These are phyloP conservation scores for Melanaphis sacchari DNA, from an alignment of 1,140 invertebrate species.

Conservation along the genomic window DNA sequence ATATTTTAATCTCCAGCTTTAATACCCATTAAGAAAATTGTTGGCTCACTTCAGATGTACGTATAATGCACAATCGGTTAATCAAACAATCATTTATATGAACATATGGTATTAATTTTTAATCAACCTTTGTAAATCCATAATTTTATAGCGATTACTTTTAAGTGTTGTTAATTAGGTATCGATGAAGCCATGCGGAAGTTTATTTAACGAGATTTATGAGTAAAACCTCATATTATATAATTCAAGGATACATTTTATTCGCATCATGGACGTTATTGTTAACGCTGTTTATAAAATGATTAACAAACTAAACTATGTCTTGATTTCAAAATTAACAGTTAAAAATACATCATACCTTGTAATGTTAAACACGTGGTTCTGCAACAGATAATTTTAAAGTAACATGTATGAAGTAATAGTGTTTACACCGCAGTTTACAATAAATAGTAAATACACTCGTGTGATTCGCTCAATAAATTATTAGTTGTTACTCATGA, in stretches of 20 bases:
- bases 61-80: background rate
- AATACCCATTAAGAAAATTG: too few relatives aligned
- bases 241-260: constrained; percentile 8
- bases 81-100: background rate
- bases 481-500: background rate
- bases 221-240: background rate
- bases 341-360: background rate
- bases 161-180: background rate
- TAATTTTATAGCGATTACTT: background rate
- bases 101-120: background rate
- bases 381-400: background rate
- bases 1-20: background rate
- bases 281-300: background rate
- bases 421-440: background rate
- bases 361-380: background rate
- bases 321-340: constrained; percentile 13
- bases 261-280: constrained; percentile 13
- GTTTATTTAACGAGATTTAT: background rate
- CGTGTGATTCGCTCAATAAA: background rate
- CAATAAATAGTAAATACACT: background rate
- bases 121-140: background rate
- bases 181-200: background rate
- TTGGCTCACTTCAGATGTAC: background rate
- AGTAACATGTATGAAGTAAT: background rate
- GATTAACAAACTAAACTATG: background rate